Evolutionary conservation across 2,797 vertebrate species (phyloP).

Genomic region (Gobio occitaniae): DNA sequence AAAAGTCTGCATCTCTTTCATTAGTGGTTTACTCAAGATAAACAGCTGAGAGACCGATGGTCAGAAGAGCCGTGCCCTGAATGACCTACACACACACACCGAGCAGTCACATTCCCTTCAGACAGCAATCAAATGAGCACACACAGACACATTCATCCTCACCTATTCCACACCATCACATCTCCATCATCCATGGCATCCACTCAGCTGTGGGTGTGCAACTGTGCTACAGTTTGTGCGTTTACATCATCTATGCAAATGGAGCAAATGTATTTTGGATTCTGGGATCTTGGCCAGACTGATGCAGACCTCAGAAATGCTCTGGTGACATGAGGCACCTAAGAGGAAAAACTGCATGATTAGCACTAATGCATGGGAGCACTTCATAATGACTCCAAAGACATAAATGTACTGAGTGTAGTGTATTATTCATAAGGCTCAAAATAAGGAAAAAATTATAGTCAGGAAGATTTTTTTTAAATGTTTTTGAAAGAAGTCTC

Average conservation of each 20-base stretch:
- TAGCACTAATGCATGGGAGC: neutral
- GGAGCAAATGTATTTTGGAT: slow-evolving; percentile 41
- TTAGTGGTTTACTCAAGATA: slow-evolving; percentile 22
- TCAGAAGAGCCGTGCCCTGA: slow-evolving; percentile 2
- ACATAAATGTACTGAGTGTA: too few relatives aligned
- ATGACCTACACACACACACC: neutral
- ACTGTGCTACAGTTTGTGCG: slow-evolving; percentile 23
- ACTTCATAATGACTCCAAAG: neutral
- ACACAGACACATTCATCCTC: neutral
- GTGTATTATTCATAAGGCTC: neutral
- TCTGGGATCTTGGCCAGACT: neutral
- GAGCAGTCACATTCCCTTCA: neutral
- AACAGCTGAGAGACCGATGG: slow-evolving; percentile 13
- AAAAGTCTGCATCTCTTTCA: slow-evolving; percentile 23
- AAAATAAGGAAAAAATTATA: neutral
- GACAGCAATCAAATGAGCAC: neutral
- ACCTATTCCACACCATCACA: neutral
- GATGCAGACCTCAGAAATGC: slow-evolving; percentile 33
- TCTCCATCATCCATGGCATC: slow-evolving; percentile 2
- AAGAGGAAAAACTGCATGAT: neutral
- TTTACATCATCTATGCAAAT: neutral
- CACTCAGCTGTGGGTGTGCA: neutral
- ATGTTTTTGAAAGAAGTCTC: neutral
- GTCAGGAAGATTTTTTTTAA: neutral
- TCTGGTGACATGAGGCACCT: neutral